phyloP scores from a whole-genome alignment of 2,888 invertebrate species.

The Diaprepes abbreviatus region DNA sequence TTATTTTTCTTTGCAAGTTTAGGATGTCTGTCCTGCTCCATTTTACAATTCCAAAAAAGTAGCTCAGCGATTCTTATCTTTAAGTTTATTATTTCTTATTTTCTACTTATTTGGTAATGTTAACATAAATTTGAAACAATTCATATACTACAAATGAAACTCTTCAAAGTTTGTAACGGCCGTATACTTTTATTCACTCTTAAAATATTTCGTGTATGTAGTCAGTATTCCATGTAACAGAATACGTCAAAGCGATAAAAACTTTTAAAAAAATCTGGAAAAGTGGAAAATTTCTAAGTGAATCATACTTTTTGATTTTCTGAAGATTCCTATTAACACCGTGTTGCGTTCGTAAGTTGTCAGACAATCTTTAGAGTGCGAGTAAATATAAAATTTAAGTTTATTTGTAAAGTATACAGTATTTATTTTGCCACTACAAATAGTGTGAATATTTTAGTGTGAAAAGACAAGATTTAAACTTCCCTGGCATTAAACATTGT shows the following conservation, averaged over 20 bases:
- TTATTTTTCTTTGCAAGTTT: no score
- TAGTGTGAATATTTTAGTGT: constrained; percentile 1
- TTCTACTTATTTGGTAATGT: no score
- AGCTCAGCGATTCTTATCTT: no score
- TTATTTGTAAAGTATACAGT: constrained; percentile 6
- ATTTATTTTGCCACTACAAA: constrained; percentile 6
- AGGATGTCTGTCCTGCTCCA: no score
- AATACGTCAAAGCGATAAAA: neutral
- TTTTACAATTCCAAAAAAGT: no score
- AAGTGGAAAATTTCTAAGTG: neutral
- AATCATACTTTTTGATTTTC: neutral
- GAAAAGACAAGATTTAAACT: constrained; percentile 1
- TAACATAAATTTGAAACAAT: no score
- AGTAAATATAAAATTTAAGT: neutral
- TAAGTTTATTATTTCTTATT: no score
- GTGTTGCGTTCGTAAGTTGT: neutral
- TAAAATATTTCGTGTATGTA: no score
- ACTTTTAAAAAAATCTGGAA: constrained; percentile 4
- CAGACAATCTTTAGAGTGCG: neutral
- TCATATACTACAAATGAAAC: no score
- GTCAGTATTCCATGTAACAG: neutral
- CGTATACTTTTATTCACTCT: no score
- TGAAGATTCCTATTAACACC: neutral
- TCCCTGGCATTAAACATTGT: neutral
- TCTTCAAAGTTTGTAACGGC: no score